These are phyloP conservation scores for Gallinago paraguaiae DNA, from an alignment of 2,113 vertebrate genomes.

Conservation along the genomic window DNA sequence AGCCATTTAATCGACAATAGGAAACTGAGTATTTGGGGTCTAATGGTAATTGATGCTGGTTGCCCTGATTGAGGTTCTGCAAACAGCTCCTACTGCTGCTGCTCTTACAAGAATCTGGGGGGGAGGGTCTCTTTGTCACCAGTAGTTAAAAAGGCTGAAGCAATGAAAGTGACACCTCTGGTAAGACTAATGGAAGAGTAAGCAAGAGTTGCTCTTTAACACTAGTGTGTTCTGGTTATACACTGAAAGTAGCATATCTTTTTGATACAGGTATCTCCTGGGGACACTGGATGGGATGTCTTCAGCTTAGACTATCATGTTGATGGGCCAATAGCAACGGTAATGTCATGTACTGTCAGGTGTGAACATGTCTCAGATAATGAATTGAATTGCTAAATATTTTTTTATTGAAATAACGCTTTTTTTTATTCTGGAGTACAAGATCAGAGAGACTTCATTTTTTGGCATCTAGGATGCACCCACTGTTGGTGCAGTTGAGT, in stretches of 20 bases:
- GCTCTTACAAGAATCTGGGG: not conserved
- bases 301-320: conserved; percentile 99
- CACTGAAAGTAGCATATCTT: not conserved
- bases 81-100: not conserved
- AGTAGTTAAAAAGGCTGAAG: not conserved
- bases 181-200: not conserved
- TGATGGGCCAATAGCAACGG: conserved; percentile 96
- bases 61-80: not conserved
- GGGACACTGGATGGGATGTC: conserved; percentile 98
- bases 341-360: conserved; percentile 63
- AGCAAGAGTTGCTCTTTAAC: not conserved
- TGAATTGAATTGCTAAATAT: not conserved
- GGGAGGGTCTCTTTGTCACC: not conserved
- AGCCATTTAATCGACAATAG: not conserved
- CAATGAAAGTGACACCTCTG: not conserved
- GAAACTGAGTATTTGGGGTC: not conserved
- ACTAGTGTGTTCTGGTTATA: not conserved
- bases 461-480: not conserved
- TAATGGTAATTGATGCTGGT: not conserved
- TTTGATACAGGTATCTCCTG: conserved; percentile 89
- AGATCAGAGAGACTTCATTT: not conserved
- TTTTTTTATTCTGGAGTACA: not conserved
- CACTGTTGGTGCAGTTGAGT: not conserved
- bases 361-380: not conserved
- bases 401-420: not conserved